A percentile compares a stretch with the other conserved stretches of the same genome.
Evolutionary conservation across 1,140 invertebrate genomes (phyloP).

Genomic region (Melitaea cinxia): DNA sequence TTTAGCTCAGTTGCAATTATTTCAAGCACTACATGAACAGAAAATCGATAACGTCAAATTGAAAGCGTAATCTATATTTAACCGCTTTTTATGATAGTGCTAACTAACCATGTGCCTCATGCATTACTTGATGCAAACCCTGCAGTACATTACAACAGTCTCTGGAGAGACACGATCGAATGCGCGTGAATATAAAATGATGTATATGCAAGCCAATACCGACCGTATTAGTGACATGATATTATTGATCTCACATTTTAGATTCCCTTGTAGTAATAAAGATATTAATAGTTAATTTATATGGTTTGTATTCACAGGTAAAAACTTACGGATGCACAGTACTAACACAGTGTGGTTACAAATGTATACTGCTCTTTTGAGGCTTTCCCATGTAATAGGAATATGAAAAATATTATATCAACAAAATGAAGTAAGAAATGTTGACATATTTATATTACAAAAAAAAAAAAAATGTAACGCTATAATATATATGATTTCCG

Average conservation of each 20-base stretch:
- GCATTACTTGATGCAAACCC: conserved; percentile 52
- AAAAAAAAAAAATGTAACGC: too few species aligned
- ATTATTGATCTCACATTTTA: background rate
- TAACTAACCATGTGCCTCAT: conserved; percentile 24
- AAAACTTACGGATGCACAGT: too few species aligned
- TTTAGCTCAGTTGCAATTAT: too few species aligned
- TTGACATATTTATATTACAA: too few species aligned
- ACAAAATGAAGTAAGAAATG: too few species aligned
- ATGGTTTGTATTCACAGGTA: too few species aligned
- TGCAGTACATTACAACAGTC: conserved; percentile 51
- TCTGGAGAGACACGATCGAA: conserved; percentile 46
- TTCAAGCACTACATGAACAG: background rate
- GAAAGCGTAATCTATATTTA: background rate
- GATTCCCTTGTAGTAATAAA: background rate
- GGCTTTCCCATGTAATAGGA: too few species aligned
- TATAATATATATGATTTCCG: too few species aligned
- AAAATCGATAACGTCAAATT: background rate
- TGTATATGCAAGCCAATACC: conserved; percentile 2
- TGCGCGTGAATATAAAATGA: conserved; percentile 39
- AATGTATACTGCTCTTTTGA: too few species aligned
- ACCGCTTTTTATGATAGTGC: background rate
- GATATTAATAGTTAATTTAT: background rate
- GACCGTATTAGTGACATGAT: background rate
- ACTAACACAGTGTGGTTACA: background rate
- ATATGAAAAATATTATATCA: too few species aligned